Conservation (phyloP, 2,797 vertebrate genomes). For the Eurystomus glaucurus region DNA sequence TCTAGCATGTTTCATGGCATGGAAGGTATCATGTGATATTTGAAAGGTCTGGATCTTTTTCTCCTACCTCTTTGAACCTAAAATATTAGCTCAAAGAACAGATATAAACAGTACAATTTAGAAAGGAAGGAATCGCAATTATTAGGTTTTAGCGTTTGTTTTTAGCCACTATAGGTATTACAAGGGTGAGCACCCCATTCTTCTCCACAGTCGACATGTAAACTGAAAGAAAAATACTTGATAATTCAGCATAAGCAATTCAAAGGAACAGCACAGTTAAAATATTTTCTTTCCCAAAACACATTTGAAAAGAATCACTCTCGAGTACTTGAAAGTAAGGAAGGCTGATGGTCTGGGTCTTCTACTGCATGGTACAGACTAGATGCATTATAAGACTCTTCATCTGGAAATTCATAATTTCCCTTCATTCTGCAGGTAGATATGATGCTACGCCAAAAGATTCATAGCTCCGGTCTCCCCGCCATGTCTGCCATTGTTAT, state of each 20-base stretch:
- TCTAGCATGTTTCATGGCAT: background rate
- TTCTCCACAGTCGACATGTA: background rate
- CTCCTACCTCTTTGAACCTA: background rate
- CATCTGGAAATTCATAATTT: too few relatives aligned
- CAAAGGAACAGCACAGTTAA: background rate
- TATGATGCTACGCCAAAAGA: constrained; percentile 83
- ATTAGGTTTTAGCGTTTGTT: background rate
- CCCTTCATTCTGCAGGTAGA: constrained; percentile 86
- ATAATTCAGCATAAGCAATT: background rate
- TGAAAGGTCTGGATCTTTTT: background rate
- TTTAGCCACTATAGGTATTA: background rate
- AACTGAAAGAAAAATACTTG: background rate
- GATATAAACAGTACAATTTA: background rate
- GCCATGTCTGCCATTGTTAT: constrained; percentile 92
- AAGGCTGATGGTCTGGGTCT: background rate
- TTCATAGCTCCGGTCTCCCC: constrained; percentile 87
- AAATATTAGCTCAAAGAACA: background rate
- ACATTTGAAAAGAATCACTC: background rate
- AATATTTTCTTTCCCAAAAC: background rate
- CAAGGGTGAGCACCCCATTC: background rate
- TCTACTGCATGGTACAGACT: too few relatives aligned
- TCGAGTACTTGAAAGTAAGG: rapidly evolving
- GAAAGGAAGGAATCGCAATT: background rate
- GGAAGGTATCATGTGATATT: background rate
- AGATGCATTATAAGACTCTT: background rate